A percentile compares a stretch with the other conserved stretches of the same genome.
These are phyloP conservation scores for Ptilorrhoa leucosticta DNA, from an alignment of 2,113 vertebrate species.

Conservation along the genomic window DNA sequence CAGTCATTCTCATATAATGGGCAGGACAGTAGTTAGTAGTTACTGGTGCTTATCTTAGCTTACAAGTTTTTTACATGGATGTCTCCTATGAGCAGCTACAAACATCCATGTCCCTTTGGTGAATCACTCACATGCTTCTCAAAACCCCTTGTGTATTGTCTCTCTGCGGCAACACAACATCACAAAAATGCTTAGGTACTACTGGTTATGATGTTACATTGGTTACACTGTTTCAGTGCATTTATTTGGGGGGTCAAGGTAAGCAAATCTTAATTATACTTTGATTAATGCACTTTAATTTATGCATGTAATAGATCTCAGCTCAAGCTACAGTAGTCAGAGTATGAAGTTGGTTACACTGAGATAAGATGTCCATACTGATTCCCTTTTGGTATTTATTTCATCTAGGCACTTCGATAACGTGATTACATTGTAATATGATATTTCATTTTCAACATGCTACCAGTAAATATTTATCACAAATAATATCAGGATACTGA, in stretches of 20 bases:
- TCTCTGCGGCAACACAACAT: neutral
- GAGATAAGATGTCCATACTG: neutral
- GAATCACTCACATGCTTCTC: neutral
- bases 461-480: neutral
- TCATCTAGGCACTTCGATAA: neutral
- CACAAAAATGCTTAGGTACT: neutral
- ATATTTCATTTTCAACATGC: neutral
- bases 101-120: neutral
- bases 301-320: accelerated
- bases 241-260: neutral
- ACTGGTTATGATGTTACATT: neutral
- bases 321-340: neutral
- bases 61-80: neutral
- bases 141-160: neutral
- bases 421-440: neutral
- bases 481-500: neutral
- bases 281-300: neutral
- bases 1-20: neutral
- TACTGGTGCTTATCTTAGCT: neutral
- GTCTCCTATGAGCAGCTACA: neutral
- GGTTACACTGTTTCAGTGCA: neutral
- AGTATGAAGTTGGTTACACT: neutral
- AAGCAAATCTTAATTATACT: neutral
- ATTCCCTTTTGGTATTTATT: neutral
- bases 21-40: neutral